Conservation (phyloP, 2,888 invertebrate genomes). For the Macaria notata region DNA sequence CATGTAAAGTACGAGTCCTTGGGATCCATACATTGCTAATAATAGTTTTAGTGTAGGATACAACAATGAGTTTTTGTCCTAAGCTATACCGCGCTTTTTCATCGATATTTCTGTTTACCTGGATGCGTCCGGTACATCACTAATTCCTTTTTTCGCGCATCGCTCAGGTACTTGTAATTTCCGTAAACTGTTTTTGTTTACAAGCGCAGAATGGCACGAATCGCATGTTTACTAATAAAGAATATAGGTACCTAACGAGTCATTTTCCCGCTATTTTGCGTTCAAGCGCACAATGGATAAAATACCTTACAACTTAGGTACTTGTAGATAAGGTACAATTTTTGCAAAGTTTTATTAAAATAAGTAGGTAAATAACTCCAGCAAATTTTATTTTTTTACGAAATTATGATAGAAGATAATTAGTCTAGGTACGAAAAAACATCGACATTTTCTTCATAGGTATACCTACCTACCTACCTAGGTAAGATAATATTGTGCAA, state of each 20-base stretch:
- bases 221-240: conserved; percentile 71
- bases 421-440: too few species aligned
- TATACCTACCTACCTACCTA: too few species aligned
- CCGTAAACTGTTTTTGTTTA: conserved; percentile 67
- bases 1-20: conserved; percentile 59
- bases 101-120: conserved; percentile 46
- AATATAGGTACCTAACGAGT: conserved; percentile 50
- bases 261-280: conserved; percentile 58
- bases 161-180: conserved; percentile 55
- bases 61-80: conserved; percentile 60
- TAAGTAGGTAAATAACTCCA: too few species aligned
- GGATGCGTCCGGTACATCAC: conserved; percentile 29
- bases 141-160: conserved; percentile 47
- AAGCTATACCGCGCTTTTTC: conserved; percentile 44
- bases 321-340: too few species aligned
- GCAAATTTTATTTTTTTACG: too few species aligned
- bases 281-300: conserved; percentile 28
- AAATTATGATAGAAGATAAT: too few species aligned
- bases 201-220: conserved; percentile 72
- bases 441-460: too few species aligned
- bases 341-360: too few species aligned
- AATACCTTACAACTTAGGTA: conserved; percentile 19
- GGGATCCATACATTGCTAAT: conserved; percentile 36
- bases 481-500: too few species aligned
- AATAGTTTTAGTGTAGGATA: conserved; percentile 42